Evolutionary conservation across 2,888 invertebrate species (phyloP).

Genomic region (Maniola hyperantus): DNA sequence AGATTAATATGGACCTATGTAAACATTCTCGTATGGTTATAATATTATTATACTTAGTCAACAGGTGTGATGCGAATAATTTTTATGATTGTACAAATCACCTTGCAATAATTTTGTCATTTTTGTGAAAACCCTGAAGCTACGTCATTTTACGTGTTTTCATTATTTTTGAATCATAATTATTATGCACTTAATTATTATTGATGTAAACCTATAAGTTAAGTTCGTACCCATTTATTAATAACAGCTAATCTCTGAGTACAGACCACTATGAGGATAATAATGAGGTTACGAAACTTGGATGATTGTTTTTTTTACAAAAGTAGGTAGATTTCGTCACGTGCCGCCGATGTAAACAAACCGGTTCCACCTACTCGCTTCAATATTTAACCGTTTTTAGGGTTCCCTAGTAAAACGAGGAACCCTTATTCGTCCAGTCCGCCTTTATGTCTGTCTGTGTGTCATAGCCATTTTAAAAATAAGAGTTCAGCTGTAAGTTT

Average conservation of each 20-base stretch:
- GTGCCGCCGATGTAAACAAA: slow-evolving; percentile 78
- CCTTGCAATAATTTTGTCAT: slow-evolving; percentile 30
- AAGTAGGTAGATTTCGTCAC: slow-evolving; percentile 53
- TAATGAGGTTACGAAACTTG: not conserved
- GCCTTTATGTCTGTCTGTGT: too few relatives aligned
- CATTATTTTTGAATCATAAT: slow-evolving; percentile 34
- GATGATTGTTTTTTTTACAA: slow-evolving; percentile 15
- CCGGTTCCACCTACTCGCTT: slow-evolving; percentile 61
- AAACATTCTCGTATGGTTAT: not conserved
- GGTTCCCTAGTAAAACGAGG: too few relatives aligned
- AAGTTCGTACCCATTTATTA: slow-evolving; percentile 6
- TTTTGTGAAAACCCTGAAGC: slow-evolving; percentile 39
- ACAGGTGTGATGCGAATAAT: slow-evolving; percentile 42
- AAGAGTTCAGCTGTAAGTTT: too few relatives aligned
- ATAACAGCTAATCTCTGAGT: not conserved
- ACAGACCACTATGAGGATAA: too few relatives aligned
- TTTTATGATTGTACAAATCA: not conserved
- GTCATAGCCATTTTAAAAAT: too few relatives aligned
- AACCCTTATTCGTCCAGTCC: too few relatives aligned
- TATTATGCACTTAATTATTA: too few relatives aligned
- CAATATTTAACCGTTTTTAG: slow-evolving; percentile 42
- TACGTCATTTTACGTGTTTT: slow-evolving; percentile 35
- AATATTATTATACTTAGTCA: slow-evolving; percentile 37
- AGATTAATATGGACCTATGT: slow-evolving; percentile 8
- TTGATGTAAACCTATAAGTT: not conserved